Conservation (phyloP, 2,113 vertebrate species). For the Origma solitaria region DNA sequence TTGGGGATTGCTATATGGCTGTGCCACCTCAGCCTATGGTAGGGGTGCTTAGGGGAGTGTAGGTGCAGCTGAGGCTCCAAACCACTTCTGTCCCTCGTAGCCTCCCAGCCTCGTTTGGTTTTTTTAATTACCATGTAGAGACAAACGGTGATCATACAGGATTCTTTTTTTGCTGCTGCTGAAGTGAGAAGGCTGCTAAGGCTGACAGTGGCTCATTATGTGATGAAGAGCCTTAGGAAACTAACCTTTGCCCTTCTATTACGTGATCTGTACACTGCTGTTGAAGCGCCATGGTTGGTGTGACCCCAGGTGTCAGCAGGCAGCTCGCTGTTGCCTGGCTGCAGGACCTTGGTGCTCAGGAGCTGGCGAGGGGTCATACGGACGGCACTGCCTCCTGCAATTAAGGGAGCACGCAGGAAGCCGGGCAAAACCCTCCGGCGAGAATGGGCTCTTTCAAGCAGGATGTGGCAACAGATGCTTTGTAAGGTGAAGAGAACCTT, state of each 20-base stretch:
- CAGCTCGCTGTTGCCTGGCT: neutral
- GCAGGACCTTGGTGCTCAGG: fast-evolving
- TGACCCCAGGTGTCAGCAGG: slow-evolving; percentile 9
- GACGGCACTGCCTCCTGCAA: fast-evolving
- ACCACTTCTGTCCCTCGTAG: neutral
- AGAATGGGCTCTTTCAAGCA: neutral
- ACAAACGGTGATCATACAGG: neutral
- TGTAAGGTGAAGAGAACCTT: neutral
- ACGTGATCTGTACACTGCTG: neutral
- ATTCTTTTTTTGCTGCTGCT: neutral
- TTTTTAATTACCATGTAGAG: neutral
- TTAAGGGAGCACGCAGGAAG: neutral
- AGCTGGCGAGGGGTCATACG: neutral
- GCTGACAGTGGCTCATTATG: slow-evolving; percentile 17
- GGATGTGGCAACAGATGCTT: neutral
- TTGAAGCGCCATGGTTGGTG: neutral
- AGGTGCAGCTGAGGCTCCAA: neutral
- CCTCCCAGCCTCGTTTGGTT: neutral
- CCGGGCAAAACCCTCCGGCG: neutral
- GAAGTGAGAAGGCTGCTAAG: neutral
- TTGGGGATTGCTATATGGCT: neutral
- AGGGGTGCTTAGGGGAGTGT: too few relatives aligned
- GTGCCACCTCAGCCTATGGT: neutral
- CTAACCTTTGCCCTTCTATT: slow-evolving; percentile 26
- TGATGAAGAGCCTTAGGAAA: slow-evolving; percentile 41